Base-by-base conservation (phyloP, 2,113 vertebrate genomes). In the Ramphastos sulfuratus region DNA sequence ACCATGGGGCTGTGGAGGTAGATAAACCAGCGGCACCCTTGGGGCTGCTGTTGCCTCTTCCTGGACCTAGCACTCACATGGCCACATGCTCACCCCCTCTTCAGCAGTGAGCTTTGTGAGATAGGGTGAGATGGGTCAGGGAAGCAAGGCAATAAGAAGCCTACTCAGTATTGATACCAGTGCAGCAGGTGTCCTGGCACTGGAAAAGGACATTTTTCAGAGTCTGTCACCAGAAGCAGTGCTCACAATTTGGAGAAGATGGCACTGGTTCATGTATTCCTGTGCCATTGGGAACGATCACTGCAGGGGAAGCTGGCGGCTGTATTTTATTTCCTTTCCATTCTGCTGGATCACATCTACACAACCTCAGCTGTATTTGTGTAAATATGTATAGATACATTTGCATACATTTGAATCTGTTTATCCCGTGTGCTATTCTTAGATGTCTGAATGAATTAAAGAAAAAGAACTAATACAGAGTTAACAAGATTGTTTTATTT, bases 391-490 rank as follows among this genome's bases (percentile, higher is more conserved):
- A 20, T 37, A 55, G 89, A 25, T 50, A 66, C 6, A 85, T 92
- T 92, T 95, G 50, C 94, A 89, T 92, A 59, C 35, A 93, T 92
- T 95, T 92, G 84, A 82, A 94, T 94, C 5, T 87, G n/a, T 65
- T 93, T 87, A 82, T 89, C 64, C 48, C 4, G 0, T 66, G 27
- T 82, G 71, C 64, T 94, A 59, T 89, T 95, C 72, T 89, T 91
- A 80, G 67, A 13, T 35, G 13, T 87, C 37, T 71, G 82, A 93
- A 82, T 50, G 58, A 89, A 89, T 85, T 80, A 77, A 80, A 88
- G 73, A 59, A 66, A 81, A 92, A 80, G 12, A 89, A 56, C 19
- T 67, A 71, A 58, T 77, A 44, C 48, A 78, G 48, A 77, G 39
- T 77, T 90, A 92, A 63, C 59, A 65, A 70, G 21, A 35, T 77